Evolutionary conservation across 2,113 vertebrate species (phyloP).

Genomic region (Oceanites oceanicus): DNA sequence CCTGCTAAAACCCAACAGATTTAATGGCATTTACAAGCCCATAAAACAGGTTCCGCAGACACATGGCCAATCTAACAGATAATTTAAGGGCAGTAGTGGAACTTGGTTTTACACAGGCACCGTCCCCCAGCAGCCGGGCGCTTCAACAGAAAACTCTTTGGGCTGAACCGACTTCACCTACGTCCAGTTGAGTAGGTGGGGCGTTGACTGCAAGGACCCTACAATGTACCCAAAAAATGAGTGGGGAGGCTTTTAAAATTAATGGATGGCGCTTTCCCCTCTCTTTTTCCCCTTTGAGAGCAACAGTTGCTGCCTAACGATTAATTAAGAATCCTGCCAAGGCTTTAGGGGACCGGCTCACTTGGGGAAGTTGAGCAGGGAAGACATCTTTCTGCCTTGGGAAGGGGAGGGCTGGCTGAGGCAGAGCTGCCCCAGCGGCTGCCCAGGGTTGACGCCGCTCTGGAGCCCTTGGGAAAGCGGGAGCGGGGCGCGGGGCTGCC

Average conservation of each 20-base stretch:
- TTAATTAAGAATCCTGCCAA: neutral
- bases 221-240: neutral
- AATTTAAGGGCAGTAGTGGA: neutral
- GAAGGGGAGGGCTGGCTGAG: neutral
- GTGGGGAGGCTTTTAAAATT: neutral
- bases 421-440: neutral
- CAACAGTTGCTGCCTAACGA: neutral
- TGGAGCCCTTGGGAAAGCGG: neutral
- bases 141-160: neutral
- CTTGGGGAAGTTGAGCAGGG: neutral
- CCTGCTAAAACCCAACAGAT: slow-evolving; percentile 12
- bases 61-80: neutral
- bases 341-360: neutral
- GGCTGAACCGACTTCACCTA: neutral
- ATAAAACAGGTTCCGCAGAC: slow-evolving; percentile 15
- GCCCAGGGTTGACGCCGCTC: neutral
- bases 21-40: slow-evolving; percentile 22
- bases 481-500: neutral
- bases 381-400: neutral
- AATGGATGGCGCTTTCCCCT: no score
- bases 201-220: neutral
- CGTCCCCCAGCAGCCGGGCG: neutral
- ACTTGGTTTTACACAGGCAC: neutral
- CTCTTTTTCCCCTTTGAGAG: neutral
- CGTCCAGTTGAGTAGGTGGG: neutral